Evolutionary conservation across 2,797 vertebrate species (phyloP).

Genomic region (Rhodeus uyekii): DNA sequence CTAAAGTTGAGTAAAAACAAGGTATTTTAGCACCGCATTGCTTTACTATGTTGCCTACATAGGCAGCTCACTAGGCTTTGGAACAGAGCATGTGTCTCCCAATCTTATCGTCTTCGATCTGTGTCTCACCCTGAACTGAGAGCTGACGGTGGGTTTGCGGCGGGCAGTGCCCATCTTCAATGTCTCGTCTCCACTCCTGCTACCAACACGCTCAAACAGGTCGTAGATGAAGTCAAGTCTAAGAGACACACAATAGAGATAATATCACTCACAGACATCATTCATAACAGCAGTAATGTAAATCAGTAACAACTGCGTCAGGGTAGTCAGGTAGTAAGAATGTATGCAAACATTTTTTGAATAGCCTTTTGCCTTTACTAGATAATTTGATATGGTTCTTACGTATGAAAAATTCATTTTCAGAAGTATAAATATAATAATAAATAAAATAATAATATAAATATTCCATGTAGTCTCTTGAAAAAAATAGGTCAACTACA

Average conservation of each 20-base stretch:
- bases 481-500: neutral
- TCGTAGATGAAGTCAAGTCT: conserved; percentile 95
- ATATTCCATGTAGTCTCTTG: neutral
- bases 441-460: no score
- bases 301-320: conserved; percentile 1
- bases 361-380: neutral
- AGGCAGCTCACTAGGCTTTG: neutral
- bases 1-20: neutral
- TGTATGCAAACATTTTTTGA: neutral
- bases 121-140: conserved; percentile 80
- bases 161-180: conserved; percentile 91
- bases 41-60: neutral
- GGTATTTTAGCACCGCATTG: neutral
- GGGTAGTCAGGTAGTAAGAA: neutral
- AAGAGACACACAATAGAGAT: conserved; percentile 37
- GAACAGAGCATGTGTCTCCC: neutral
- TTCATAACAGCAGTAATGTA: conserved; percentile 5
- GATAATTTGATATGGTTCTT: neutral
- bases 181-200: conserved; percentile 85
- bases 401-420: neutral
- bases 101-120: neutral
- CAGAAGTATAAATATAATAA: neutral
- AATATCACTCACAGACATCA: conserved; percentile 1
- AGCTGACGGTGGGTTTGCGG: conserved; percentile 92
- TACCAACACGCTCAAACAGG: conserved; percentile 90